Conservation (phyloP, 2,888 invertebrate species). For the Dasysyrphus albostriatus region DNA sequence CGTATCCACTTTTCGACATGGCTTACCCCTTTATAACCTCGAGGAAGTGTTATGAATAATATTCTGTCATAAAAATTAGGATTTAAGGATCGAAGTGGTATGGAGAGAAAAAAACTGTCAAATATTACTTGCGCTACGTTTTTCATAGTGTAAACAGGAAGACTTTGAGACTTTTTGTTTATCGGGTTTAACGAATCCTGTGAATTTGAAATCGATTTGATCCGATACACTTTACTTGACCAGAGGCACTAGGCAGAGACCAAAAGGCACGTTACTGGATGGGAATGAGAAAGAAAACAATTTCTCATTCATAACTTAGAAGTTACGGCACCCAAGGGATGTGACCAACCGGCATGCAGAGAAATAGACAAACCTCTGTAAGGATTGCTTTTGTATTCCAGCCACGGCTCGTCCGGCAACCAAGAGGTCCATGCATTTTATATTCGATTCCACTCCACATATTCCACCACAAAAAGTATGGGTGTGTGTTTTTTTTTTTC, state of each 20-base stretch:
- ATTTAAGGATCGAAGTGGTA: conserved; percentile 74
- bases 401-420: conserved; percentile 57
- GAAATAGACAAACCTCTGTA: conserved; percentile 23
- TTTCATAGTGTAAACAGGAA: conserved; percentile 28
- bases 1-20: not conserved
- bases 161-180: conserved; percentile 11
- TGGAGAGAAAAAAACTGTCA: conserved; percentile 61
- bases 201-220: conserved; percentile 78
- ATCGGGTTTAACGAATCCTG: conserved; percentile 47
- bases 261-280: conserved; percentile 15
- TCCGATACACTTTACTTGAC: conserved; percentile 66
- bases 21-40: conserved; percentile 46
- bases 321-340: conserved; percentile 83
- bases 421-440: conserved; percentile 76
- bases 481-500: conserved; percentile 17
- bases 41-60: conserved; percentile 77
- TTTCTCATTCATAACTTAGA: conserved; percentile 84
- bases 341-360: conserved; percentile 61
- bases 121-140: conserved; percentile 71
- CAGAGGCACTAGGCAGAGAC: conserved; percentile 38
- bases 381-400: conserved; percentile 65
- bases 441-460: conserved; percentile 53
- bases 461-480: conserved; percentile 24
- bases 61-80: conserved; percentile 77
- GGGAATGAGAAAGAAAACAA: conserved; percentile 78